phyloP scores from a whole-genome alignment of 2,797 vertebrate species.

The Labeo calbasu region DNA sequence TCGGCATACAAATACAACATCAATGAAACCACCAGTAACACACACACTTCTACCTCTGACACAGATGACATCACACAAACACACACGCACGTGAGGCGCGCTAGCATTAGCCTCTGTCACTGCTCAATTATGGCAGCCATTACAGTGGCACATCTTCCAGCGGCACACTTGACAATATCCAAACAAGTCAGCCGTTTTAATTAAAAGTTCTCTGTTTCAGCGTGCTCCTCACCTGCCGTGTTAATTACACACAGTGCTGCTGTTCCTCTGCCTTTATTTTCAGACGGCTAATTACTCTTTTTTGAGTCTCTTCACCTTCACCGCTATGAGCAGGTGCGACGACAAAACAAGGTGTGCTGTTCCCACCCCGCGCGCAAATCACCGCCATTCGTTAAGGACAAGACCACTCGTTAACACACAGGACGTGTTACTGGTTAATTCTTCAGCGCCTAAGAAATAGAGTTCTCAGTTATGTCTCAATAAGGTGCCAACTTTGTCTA shows the following conservation, averaged over 20 bases:
- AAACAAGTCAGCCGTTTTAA: slow-evolving; percentile 73
- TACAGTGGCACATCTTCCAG: slow-evolving; percentile 53
- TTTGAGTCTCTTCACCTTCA: slow-evolving; percentile 60
- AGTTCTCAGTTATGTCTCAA: no score
- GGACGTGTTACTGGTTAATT: not conserved
- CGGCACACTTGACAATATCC: slow-evolving; percentile 54
- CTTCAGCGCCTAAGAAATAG: not conserved
- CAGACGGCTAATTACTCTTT: slow-evolving; percentile 78
- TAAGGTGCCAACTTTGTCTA: not conserved
- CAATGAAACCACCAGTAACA: not conserved
- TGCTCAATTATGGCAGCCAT: slow-evolving; percentile 63
- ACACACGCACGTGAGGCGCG: slow-evolving; percentile 9
- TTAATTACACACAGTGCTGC: slow-evolving; percentile 78
- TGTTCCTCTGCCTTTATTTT: slow-evolving; percentile 77
- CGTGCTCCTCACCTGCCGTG: slow-evolving; percentile 73
- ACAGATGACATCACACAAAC: not conserved
- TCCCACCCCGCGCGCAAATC: slow-evolving; percentile 5
- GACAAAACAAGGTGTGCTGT: slow-evolving; percentile 33
- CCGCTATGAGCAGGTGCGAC: slow-evolving; percentile 57
- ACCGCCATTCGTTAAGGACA: not conserved
- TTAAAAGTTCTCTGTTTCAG: slow-evolving; percentile 76
- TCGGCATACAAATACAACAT: not conserved
- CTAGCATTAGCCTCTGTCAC: slow-evolving; percentile 54
- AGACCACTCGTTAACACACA: not conserved
- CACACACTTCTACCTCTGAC: not conserved